Evolutionary conservation across 2,113 vertebrate genomes (phyloP).

Genomic region (Coreoperca whiteheadi): DNA sequence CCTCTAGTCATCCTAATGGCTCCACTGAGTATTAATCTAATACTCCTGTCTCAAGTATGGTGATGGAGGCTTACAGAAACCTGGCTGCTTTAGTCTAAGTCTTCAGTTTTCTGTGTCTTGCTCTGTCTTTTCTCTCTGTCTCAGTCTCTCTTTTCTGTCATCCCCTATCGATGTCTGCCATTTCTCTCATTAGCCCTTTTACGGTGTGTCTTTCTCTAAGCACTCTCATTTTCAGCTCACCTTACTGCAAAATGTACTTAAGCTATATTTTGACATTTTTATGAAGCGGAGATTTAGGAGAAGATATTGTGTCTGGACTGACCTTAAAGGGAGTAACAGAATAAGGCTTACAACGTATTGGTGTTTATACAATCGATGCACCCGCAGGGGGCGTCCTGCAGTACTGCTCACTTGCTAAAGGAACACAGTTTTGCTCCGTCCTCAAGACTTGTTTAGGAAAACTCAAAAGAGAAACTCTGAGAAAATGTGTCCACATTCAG

Average conservation of each 20-base stretch:
- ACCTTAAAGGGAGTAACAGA: conserved; percentile 23
- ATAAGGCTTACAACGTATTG: background rate
- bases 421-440: background rate
- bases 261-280: conserved; percentile 36
- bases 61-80: conserved; percentile 33
- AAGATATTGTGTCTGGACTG: conserved; percentile 1
- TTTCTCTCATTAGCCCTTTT: conserved; percentile 13
- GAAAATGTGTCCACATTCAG: background rate
- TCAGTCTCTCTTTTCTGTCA: conserved; percentile 14
- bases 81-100: conserved; percentile 9
- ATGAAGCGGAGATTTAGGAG: conserved; percentile 40
- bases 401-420: background rate
- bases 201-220: background rate
- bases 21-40: conserved; percentile 59
- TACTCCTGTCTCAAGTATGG: conserved; percentile 37
- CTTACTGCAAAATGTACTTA: conserved; percentile 13
- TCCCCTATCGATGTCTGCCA: background rate
- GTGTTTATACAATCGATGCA: background rate
- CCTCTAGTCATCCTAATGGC: conserved; percentile 55
- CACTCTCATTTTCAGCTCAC: conserved; percentile 36
- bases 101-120: background rate
- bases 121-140: conserved; percentile 3
- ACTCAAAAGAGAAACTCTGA: background rate
- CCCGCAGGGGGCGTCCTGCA: background rate
- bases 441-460: background rate